phyloP scores from a whole-genome alignment of 1,140 invertebrate genomes.

The Pseudomyrmex dendroicus region DNA sequence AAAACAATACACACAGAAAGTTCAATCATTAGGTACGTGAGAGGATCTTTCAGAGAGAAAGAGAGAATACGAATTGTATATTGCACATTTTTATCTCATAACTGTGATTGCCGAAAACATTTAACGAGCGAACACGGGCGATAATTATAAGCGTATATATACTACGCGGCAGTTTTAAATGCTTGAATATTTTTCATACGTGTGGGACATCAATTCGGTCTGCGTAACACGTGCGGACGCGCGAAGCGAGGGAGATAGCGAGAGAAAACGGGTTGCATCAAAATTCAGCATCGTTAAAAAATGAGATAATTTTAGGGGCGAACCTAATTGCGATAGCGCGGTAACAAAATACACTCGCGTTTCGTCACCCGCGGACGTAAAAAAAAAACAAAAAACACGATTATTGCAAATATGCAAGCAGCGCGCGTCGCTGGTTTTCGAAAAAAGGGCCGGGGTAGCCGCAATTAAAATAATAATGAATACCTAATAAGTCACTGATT shows the following conservation, averaged over 20 bases:
- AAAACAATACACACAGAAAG: neutral
- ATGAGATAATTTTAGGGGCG: constrained; percentile 67
- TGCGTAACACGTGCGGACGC: constrained; percentile 52
- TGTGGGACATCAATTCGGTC: constrained; percentile 59
- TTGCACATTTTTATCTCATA: constrained; percentile 32
- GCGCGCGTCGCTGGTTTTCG: constrained; percentile 55
- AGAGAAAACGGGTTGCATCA: constrained; percentile 56
- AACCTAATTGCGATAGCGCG: constrained; percentile 61
- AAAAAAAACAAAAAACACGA: neutral
- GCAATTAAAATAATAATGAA: constrained; percentile 82
- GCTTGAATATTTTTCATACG: constrained; percentile 63
- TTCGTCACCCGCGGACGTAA: neutral
- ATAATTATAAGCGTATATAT: constrained; percentile 55
- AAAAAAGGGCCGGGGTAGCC: constrained; percentile 62
- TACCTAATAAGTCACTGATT: constrained; percentile 81
- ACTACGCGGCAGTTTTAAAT: constrained; percentile 45
- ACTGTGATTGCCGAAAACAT: constrained; percentile 47
- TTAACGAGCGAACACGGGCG: constrained; percentile 45
- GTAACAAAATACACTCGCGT: constrained; percentile 52
- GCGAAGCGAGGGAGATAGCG: constrained; percentile 18
- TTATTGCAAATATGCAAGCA: constrained; percentile 72
- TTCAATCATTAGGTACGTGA: constrained; percentile 37
- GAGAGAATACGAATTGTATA: constrained; percentile 30
- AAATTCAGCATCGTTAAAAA: constrained; percentile 66
- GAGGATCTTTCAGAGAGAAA: neutral